Conservation (phyloP, 2,113 vertebrate genomes). For the Tragelaphus imberbis region DNA sequence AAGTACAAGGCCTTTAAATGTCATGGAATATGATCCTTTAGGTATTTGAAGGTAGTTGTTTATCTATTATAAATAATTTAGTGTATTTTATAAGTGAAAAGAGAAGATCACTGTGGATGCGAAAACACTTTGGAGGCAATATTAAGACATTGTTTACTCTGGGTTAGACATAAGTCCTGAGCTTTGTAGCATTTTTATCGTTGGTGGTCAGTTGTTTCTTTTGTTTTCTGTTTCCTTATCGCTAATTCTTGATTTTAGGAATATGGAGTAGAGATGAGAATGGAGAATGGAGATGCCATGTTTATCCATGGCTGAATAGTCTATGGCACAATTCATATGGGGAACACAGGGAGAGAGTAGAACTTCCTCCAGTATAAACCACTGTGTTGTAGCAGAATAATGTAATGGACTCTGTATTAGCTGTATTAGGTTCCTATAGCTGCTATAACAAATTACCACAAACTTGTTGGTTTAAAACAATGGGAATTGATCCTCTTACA, state of each 20-base stretch:
- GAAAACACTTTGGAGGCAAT: conserved; percentile 3
- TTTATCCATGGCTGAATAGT: not conserved
- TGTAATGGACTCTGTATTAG: not conserved
- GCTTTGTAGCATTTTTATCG: not conserved
- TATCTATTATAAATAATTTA: conserved; percentile 13
- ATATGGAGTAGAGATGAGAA: no score
- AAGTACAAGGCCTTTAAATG: not conserved
- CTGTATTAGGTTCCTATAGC: not conserved
- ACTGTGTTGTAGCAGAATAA: not conserved
- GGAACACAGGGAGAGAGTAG: not conserved
- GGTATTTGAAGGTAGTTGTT: not conserved
- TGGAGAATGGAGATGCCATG: not conserved
- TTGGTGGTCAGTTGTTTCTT: not conserved
- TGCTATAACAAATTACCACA: not conserved
- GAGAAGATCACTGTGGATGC: not conserved
- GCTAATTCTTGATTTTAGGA: not conserved
- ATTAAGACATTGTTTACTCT: not conserved
- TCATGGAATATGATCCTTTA: not conserved
- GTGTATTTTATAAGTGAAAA: not conserved
- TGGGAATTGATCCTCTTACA: not conserved
- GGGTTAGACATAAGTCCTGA: not conserved
- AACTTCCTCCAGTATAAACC: conserved; percentile 2
- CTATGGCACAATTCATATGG: not conserved
- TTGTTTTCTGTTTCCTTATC: not conserved
- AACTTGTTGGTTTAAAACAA: not conserved